These are phyloP conservation scores for Orycteropus afer DNA, from an alignment of 2,113 vertebrate species.

Conservation along the genomic window DNA sequence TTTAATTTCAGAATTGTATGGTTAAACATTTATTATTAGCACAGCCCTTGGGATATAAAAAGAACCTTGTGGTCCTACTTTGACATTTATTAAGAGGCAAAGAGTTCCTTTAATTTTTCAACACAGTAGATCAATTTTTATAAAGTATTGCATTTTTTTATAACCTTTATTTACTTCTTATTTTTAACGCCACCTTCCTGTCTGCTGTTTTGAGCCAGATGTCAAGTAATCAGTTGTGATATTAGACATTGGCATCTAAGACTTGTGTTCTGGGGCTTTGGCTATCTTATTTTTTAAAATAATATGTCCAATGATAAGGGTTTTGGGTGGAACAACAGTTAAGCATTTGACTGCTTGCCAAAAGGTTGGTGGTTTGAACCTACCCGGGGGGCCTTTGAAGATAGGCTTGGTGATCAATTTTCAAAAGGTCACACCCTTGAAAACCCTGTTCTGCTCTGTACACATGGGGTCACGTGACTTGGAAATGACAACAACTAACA, in stretches of 20 bases:
- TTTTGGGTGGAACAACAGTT: background rate
- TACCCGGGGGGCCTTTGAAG: background rate
- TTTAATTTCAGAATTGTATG: conserved; percentile 31
- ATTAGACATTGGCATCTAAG: background rate
- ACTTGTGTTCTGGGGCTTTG: background rate
- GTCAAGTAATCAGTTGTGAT: background rate
- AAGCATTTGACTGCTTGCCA: background rate
- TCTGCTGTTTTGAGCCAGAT: background rate
- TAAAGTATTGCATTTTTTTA: background rate
- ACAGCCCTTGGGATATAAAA: conserved; percentile 39
- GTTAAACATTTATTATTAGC: background rate
- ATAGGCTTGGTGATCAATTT: background rate
- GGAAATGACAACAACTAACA: background rate
- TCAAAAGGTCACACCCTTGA: background rate
- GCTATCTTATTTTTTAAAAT: background rate
- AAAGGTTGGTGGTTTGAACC: background rate
- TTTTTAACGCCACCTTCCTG: background rate
- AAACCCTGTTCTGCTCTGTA: background rate
- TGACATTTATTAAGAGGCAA: conserved; percentile 4
- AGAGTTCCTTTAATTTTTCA: conserved; percentile 37
- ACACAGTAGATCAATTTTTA: conserved; percentile 38
- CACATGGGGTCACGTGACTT: background rate
- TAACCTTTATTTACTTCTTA: conserved; percentile 11
- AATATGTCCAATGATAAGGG: background rate
- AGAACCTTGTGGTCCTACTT: conserved; percentile 34